Conservation (phyloP, 1,140 invertebrate species). For the Eriosoma lanigerum region DNA sequence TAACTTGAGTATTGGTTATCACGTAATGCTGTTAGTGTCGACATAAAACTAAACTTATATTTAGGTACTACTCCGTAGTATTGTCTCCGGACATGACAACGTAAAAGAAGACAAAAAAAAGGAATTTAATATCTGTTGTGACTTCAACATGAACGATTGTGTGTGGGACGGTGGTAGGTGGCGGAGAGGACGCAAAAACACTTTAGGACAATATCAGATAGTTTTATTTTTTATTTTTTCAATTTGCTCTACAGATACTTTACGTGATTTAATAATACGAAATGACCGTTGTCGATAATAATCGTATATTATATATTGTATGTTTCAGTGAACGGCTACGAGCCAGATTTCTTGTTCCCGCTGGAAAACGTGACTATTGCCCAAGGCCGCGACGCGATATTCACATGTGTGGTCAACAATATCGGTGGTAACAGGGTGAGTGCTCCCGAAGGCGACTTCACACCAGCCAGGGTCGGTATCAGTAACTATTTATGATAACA, state of each 20-base stretch:
- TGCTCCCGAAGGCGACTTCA: slow-evolving; percentile 68
- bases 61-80: too few relatives aligned
- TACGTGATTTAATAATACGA: slow-evolving; percentile 34
- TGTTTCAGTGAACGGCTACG: slow-evolving; percentile 66
- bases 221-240: not conserved
- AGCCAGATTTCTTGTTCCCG: slow-evolving; percentile 81
- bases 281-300: slow-evolving; percentile 8
- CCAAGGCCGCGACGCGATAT: slow-evolving; percentile 82
- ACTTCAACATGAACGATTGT: too few relatives aligned
- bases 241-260: not conserved
- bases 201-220: slow-evolving; percentile 12
- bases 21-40: not conserved
- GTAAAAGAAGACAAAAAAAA: not conserved
- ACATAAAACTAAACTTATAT: not conserved
- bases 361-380: slow-evolving; percentile 84
- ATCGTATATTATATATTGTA: slow-evolving; percentile 11
- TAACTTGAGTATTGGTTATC: too few relatives aligned
- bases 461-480: slow-evolving; percentile 57
- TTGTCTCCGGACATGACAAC: not conserved
- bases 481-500: slow-evolving; percentile 20
- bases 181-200: not conserved
- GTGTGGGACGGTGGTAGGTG: not conserved
- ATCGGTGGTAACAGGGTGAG: slow-evolving; percentile 90
- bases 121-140: not conserved
- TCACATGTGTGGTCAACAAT: slow-evolving; percentile 88